These are phyloP conservation scores for Myopa tessellatipennis DNA, from an alignment of 2,888 invertebrate genomes.

Conservation along the genomic window DNA sequence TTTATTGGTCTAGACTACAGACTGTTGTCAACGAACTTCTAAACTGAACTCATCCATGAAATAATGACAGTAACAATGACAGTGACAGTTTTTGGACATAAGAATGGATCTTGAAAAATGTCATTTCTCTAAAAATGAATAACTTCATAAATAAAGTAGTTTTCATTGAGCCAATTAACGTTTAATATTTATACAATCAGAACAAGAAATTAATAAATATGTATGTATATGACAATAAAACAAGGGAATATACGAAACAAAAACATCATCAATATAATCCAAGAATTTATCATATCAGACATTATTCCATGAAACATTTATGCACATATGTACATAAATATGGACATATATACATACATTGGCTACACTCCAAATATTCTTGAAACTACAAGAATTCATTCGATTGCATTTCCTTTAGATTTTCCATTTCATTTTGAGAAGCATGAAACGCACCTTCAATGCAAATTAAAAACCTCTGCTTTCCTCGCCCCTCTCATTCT, in stretches of 20 bases:
- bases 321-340: not conserved
- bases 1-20: constrained; percentile 18
- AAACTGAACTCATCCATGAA: not conserved
- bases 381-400: not conserved
- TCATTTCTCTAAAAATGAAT: too few relatives aligned
- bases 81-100: too few relatives aligned
- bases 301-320: too few relatives aligned
- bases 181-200: too few relatives aligned
- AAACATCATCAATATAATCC: too few relatives aligned
- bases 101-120: too few relatives aligned
- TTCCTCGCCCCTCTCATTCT: too few relatives aligned
- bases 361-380: constrained; percentile 8
- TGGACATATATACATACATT: not conserved
- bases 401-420: not conserved
- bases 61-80: not conserved
- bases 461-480: not conserved
- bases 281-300: too few relatives aligned
- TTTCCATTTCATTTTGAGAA: not conserved
- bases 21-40: constrained; percentile 10
- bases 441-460: not conserved
- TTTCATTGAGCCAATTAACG: not conserved
- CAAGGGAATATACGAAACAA: too few relatives aligned
- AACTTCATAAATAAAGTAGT: not conserved
- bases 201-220: too few relatives aligned
- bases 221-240: too few relatives aligned